Conservation (phyloP, 2,797 vertebrate species). For the Pagetopsis macropterus region DNA sequence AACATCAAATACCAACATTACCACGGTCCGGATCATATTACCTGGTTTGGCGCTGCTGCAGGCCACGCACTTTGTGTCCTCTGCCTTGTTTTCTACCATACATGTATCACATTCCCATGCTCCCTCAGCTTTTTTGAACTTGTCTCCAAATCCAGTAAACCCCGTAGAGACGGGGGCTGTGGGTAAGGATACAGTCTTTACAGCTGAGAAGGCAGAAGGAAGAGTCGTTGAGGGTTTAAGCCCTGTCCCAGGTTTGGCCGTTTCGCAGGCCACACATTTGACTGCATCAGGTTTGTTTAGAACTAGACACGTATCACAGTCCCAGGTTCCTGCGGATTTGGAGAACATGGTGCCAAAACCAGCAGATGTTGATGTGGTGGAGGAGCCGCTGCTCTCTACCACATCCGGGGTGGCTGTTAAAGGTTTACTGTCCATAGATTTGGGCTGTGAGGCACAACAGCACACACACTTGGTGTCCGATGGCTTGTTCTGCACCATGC, state of each 20-base stretch:
- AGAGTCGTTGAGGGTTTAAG: conserved; percentile 89
- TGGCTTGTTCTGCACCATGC: conserved; percentile 86
- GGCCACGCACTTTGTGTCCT: conserved; percentile 90
- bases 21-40: conserved; percentile 53
- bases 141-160: conserved; percentile 88
- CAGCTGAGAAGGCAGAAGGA: conserved; percentile 80
- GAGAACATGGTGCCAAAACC: conserved; percentile 82
- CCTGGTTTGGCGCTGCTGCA: conserved; percentile 92
- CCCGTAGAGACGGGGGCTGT: conserved; percentile 78
- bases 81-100: conserved; percentile 90
- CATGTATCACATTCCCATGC: conserved; percentile 93
- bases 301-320: conserved; percentile 97
- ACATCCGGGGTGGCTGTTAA: conserved; percentile 27
- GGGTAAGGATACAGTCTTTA: conserved; percentile 70
- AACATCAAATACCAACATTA: conserved; percentile 3
- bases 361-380: conserved; percentile 46
- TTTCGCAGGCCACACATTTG: conserved; percentile 96
- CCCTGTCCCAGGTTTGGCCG: conserved; percentile 92
- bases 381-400: conserved; percentile 51
- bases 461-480: conserved; percentile 87
- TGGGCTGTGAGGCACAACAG: conserved; percentile 83
- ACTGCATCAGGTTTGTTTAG: conserved; percentile 92
- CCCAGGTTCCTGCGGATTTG: conserved; percentile 88
- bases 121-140: conserved; percentile 92
- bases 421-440: conserved; percentile 79